Evolutionary conservation across 2,113 vertebrate species (phyloP).

Genomic region (Junco hyemalis): DNA sequence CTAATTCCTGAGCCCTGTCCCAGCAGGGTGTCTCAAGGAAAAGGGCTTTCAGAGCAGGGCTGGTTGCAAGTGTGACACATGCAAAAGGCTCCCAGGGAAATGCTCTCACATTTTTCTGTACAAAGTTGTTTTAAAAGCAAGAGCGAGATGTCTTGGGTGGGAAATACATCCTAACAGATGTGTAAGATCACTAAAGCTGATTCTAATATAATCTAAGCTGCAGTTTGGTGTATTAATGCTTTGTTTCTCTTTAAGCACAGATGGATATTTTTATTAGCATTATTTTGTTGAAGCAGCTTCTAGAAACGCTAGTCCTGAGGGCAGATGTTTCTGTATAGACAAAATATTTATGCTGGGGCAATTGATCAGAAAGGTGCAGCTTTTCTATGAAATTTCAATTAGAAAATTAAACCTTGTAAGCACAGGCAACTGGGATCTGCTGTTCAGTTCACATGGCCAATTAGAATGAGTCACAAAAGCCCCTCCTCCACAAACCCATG

Average conservation of each 20-base stretch:
- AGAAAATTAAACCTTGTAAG: constrained; percentile 53
- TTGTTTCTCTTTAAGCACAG: constrained; percentile 82
- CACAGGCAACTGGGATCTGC: constrained; percentile 1
- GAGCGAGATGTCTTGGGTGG: constrained; percentile 10
- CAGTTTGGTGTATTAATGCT: constrained; percentile 78
- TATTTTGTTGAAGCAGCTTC: constrained; percentile 77
- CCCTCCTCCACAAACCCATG: neutral
- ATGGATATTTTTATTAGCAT: constrained; percentile 85
- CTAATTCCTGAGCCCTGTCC: neutral
- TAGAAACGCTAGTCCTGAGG: constrained; percentile 74
- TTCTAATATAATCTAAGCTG: constrained; percentile 72
- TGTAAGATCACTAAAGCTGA: constrained; percentile 74
- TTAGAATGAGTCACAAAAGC: constrained; percentile 41
- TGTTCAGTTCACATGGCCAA: neutral
- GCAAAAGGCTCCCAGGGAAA: constrained; percentile 2
- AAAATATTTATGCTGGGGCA: constrained; percentile 50
- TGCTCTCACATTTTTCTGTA: neutral
- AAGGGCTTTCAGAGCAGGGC: neutral
- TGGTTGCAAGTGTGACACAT: neutral
- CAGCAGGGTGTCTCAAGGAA: constrained; percentile 2
- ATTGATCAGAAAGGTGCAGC: constrained; percentile 51
- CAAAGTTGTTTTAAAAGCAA: constrained; percentile 39
- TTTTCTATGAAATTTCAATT: constrained; percentile 65
- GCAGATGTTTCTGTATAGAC: constrained; percentile 74
- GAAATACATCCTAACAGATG: constrained; percentile 71